A percentile compares a stretch with the other conserved stretches of the same genome.
Conservation (phyloP, 2,888 invertebrate genomes). For the Salpingus planirostris region DNA sequence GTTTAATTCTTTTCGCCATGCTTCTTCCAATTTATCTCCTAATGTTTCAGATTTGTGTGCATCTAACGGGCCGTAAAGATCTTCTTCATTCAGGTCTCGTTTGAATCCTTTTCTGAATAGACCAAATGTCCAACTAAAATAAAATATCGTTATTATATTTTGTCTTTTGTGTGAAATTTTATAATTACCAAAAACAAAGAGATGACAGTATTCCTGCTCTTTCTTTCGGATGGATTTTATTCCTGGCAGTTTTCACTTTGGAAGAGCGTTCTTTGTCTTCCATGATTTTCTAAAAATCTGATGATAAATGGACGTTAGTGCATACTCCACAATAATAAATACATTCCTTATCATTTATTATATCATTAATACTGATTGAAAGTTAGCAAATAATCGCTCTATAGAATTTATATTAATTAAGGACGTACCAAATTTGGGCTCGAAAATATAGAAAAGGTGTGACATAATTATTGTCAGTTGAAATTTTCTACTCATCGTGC, state of each 20-base stretch:
- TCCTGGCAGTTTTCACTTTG: neutral
- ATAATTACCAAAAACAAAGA: constrained; percentile 6
- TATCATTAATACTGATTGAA: too few species aligned
- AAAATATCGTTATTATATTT: too few species aligned
- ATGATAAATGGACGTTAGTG: too few species aligned
- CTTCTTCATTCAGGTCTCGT: constrained; percentile 43
- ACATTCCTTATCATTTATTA: too few species aligned
- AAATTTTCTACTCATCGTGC: too few species aligned
- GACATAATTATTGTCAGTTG: too few species aligned
- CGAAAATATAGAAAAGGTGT: too few species aligned
- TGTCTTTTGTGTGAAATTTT: neutral
- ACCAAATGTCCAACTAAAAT: constrained; percentile 44
- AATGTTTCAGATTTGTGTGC: constrained; percentile 41
- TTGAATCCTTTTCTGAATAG: constrained; percentile 43
- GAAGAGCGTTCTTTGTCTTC: constrained; percentile 6
- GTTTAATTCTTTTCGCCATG: constrained; percentile 29
- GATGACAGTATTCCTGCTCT: constrained; percentile 4
- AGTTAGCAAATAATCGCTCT: too few species aligned
- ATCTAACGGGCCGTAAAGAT: constrained; percentile 43
- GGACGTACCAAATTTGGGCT: too few species aligned
- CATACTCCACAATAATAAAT: too few species aligned
- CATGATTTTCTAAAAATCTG: too few species aligned
- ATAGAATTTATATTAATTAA: too few species aligned
- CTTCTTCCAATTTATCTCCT: constrained; percentile 39
- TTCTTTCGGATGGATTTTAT: constrained; percentile 4